Evolutionary conservation across 92 coral and sea anemone genomes (phyloP), one percentile per base, ranked within the genome.

Genomic region (Actinostola sp.): DNA sequence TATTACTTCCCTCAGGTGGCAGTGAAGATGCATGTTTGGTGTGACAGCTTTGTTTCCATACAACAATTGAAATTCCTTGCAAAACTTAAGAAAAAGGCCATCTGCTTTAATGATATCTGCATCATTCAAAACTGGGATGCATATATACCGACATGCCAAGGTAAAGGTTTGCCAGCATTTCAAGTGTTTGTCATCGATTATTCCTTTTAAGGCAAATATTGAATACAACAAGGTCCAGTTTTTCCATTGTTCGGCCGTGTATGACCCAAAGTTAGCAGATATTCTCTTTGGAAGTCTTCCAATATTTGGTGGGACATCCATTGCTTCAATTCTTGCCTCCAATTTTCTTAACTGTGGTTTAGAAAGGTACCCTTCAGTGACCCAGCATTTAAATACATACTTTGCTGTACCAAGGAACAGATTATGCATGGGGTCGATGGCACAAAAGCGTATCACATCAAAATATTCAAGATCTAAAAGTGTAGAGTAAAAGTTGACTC

Each of bases 401-500:
- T 80, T 86, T 53, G 86, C 89, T 20, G 89, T 85, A 7, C 91
- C 87, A 38, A 65, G 75, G 52, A 70, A 87, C 54, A 87, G 66
- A 65, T 87, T 86, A 36, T 86, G 91, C 91, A 86, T 81, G 33
- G 87, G 86, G 43, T 86, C 91, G 25, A 86, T 71, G 0, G 77
- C 73, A 30, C 87, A 75, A 5, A 86, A 70, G 23, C 81, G 63
- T 0, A 86, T 54, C 2, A 67, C 87, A 86, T 81, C 84, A 86
- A 86, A 81, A 45, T 86, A 80, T 42, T 81, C 87, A 17, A 86
- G 87, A 24, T 81, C 56, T 56, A 86, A 50, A 29, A 86, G 71
- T 1, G 36, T 29, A 26, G 80, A 68, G 35, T 81, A 87, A 46
- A 82, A 72, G 70, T 62, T 71, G 8, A 79, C 49, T 15, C 85